These are phyloP conservation scores for Nematopogon swammerdamellus DNA, from an alignment of 2,888 invertebrate genomes.

Conservation along the genomic window DNA sequence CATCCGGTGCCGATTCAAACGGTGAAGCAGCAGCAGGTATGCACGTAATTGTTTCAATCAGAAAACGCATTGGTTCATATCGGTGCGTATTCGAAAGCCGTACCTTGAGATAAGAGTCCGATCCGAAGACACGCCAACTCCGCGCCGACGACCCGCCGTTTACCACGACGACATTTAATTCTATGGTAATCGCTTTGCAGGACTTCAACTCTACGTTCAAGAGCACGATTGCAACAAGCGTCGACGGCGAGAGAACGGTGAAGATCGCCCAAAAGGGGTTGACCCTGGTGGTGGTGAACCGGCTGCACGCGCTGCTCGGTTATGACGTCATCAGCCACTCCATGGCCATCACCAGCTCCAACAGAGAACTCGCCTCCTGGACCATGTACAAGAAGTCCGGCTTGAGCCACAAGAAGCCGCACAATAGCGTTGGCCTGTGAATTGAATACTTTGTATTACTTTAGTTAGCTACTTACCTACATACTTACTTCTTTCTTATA, in stretches of 20 bases:
- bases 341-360: constrained; percentile 50
- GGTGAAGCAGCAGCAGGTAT: too few species aligned
- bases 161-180: neutral
- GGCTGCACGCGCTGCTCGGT: constrained; percentile 42
- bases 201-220: constrained; percentile 40
- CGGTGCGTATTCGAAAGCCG: too few species aligned
- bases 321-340: constrained; percentile 49
- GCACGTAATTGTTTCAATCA: too few species aligned
- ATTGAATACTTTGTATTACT: too few species aligned
- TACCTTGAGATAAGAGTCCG: too few species aligned
- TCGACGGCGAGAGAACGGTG: constrained; percentile 34
- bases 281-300: constrained; percentile 42
- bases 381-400: constrained; percentile 46
- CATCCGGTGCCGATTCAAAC: too few species aligned
- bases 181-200: constrained; percentile 20
- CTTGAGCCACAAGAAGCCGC: constrained; percentile 11
- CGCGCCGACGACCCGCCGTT: too few species aligned
- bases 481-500: too few species aligned
- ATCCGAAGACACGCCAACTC: too few species aligned
- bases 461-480: too few species aligned
- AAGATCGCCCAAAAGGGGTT: constrained; percentile 39
- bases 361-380: constrained; percentile 45
- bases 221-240: constrained; percentile 27
- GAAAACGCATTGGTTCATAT: too few species aligned
- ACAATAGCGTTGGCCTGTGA: too few species aligned